Base-by-base conservation (phyloP, 2,888 invertebrate species). In the Callyntrura guangdongensis region DNA sequence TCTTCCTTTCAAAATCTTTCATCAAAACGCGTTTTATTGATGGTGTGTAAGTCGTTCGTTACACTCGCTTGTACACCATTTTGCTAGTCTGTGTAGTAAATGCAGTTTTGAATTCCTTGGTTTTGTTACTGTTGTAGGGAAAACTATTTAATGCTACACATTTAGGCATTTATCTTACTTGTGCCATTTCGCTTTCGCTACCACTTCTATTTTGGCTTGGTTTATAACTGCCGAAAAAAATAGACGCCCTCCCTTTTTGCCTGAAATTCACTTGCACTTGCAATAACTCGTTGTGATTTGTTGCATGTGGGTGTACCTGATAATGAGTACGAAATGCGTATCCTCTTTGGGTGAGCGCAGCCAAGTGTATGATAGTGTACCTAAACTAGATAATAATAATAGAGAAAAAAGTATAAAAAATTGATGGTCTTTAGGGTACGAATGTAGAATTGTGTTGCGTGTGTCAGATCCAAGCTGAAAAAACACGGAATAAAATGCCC, bases 1-100 rank as follows among this genome's bases (percentile, higher is more conserved):
- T 61, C 81, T 77, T 77, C 53, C 5, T 77, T 77, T 77, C n/a
- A n/a, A 77, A 77, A 53, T 25, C 47, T 49, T 47, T 69, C 84
- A 67, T 84, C 84, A 69, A 82, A 47, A 36, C 20, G 67, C 84
- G 49, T 69, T 25, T 53, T 77, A 77, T 49, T 77, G 77, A 22
- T 53, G 77, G n/a, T 77, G n/a, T 77, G 17, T n/a, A 6, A 72
- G 85, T 56, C 25, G 53, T 72, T 85, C 67, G 74, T 72, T 72
- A 85, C 74, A 85, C 85, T 85, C 36, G 59, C 74, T 85, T 85
- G 12, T 11, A 22, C 4, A 47, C 12, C n/a, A 4, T 77, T 77
- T 77, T 53, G n/a, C 36, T 36, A 20, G 53, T 77, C 14, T 77
- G 14, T 25, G 49, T 14, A 61, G 61, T 36, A 69, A 8, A 77